Base-by-base conservation (phyloP, 2,888 invertebrate species). In the Drosophila quinaria region DNA sequence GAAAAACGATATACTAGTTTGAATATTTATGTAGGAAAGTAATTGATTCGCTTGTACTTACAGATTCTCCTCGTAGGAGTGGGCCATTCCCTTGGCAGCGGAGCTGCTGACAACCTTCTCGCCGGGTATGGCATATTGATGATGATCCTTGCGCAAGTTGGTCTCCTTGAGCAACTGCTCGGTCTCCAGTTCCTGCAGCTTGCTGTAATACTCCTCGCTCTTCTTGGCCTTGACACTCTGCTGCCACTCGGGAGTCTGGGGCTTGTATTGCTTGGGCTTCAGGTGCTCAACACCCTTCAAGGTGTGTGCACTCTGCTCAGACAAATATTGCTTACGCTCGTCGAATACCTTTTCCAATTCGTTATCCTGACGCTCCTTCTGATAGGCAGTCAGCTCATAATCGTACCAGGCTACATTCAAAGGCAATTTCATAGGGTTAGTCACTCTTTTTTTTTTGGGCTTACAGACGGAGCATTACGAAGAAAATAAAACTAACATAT, bases 341-440 rank as follows among this genome's bases (percentile, higher is more conserved):
- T 97, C 97, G 92, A 98, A 98, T 51, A 97, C 95, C 92, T 96
- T 95, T 92, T 97, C 97, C 87, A 98, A 94, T 93, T 98, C 98
- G 61, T 96, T 96, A 87, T 96, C 96, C 81, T 91, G 89, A 79
- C 97, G 96, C 86, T 96, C 96, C 92, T 95, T 94, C 93, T 97
- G 98, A 93, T 97, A 97, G 92, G 95, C 95, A 80, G 96, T 94
- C 91, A 97, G 95, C 92, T 97, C 97, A 91, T 95, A 94, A 94
- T 98, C 98, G 94, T 98, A 98, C 98, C 98, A 98, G 89, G 98
- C 98, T 96, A 93, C 81, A 88, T 80, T 64, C 33, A 33, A 58
- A 90, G 87, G 44, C 46, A 46, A 52, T 80, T 76, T 71, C 58
- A 8, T 5, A 17, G 5, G 4, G 37, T 66, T 70, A 71, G 15